phyloP scores from a whole-genome alignment of 2,113 vertebrate species.

The Dicentrarchus labrax region DNA sequence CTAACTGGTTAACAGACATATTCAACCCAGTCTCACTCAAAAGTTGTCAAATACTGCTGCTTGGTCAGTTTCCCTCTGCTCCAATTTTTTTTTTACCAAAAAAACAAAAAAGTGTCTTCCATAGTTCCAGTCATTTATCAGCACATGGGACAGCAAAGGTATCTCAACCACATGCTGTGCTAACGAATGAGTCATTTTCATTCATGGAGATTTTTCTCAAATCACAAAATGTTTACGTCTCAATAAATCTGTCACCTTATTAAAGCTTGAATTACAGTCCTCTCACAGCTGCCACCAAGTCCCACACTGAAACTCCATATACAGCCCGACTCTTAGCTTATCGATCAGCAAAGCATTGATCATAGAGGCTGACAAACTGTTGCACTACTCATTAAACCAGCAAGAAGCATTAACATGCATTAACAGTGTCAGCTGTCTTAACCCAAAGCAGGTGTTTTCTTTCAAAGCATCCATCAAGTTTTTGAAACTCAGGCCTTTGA shows the following conservation, averaged over 20 bases:
- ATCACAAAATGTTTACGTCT: background rate
- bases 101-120: background rate
- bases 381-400: slow-evolving; percentile 25
- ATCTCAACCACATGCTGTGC: too few relatives aligned
- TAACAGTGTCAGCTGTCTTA: slow-evolving; percentile 10
- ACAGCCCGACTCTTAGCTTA: slow-evolving; percentile 2
- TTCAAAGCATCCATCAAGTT: slow-evolving; percentile 4
- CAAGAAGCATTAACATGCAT: slow-evolving; percentile 27
- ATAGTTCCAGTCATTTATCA: background rate
- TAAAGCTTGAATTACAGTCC: background rate
- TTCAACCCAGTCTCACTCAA: too few relatives aligned
- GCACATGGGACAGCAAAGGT: background rate
- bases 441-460: slow-evolving; percentile 12
- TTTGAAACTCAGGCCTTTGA: background rate
- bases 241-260: background rate
- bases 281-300: background rate
- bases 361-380: slow-evolving; percentile 35
- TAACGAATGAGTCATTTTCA: background rate
- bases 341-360: slow-evolving; percentile 39
- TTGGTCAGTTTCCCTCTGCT: too few relatives aligned
- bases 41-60: too few relatives aligned
- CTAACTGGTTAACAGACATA: background rate
- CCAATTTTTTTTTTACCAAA: too few relatives aligned
- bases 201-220: background rate
- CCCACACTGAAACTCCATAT: background rate